Evolutionary conservation across 2,113 vertebrate genomes (phyloP).

Genomic region (Pogona vitticeps): DNA sequence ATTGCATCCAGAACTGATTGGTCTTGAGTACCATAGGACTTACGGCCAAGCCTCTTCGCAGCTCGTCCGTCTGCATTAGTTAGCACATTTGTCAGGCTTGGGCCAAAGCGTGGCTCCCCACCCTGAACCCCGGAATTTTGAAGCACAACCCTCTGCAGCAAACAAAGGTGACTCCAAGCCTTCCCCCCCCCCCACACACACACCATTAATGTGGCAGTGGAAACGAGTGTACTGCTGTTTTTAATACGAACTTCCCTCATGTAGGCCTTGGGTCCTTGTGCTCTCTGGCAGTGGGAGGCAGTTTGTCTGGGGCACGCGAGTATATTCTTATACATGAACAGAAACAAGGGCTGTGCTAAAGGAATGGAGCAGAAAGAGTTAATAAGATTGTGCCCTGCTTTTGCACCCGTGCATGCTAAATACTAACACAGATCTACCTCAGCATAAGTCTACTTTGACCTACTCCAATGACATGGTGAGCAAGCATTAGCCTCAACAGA

Average conservation of each 20-base stretch:
- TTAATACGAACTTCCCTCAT: constrained; percentile 70
- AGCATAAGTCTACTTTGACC: constrained; percentile 39
- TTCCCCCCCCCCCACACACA: too few relatives aligned
- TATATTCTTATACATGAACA: constrained; percentile 74
- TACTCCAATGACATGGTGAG: constrained; percentile 19
- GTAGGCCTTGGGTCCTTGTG: constrained; percentile 44
- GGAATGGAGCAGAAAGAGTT: constrained; percentile 62
- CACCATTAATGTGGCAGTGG: constrained; percentile 65
- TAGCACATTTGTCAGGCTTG: constrained; percentile 62
- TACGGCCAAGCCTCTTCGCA: constrained; percentile 60
- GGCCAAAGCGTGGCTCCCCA: constrained; percentile 61
- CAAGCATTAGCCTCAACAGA: neutral
- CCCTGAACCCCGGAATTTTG: constrained; percentile 57
- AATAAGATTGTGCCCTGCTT: constrained; percentile 65
- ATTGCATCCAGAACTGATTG: too few relatives aligned
- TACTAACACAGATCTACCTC: constrained; percentile 60
- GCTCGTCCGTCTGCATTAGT: constrained; percentile 66
- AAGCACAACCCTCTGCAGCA: constrained; percentile 66
- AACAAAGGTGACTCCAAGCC: constrained; percentile 47
- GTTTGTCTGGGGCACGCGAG: too few relatives aligned
- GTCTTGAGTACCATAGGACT: constrained; percentile 35
- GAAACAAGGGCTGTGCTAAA: constrained; percentile 57
- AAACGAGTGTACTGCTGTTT: constrained; percentile 64
- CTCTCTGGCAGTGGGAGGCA: constrained; percentile 65
- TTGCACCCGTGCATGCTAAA: constrained; percentile 54